Conservation (phyloP, 2,797 vertebrate species). For the Tapirus indicus region DNA sequence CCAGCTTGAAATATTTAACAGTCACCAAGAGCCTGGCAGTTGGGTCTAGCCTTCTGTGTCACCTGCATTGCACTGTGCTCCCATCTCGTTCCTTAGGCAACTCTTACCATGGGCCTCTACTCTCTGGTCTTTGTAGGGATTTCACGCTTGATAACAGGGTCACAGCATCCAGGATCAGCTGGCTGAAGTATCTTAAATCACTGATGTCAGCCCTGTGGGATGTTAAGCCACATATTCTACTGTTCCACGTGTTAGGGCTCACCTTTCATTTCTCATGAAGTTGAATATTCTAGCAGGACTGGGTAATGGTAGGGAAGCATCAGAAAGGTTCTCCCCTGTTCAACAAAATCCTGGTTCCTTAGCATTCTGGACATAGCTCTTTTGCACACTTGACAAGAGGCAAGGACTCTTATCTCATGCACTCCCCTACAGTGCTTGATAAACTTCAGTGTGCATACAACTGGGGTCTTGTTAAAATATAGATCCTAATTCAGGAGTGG, state of each 20-base stretch:
- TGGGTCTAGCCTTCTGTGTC: neutral
- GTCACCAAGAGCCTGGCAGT: neutral
- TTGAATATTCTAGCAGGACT: neutral
- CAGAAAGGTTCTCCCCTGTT: neutral
- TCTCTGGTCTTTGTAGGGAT: neutral
- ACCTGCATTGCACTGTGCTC: fast-evolving
- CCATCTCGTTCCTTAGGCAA: neutral
- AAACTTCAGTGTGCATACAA: neutral
- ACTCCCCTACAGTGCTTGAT: neutral
- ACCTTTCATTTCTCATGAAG: neutral
- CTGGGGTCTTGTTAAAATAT: neutral
- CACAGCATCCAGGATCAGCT: neutral
- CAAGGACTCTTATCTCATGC: neutral
- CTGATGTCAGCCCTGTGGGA: neutral
- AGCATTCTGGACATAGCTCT: neutral
- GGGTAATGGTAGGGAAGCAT: neutral
- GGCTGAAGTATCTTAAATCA: neutral
- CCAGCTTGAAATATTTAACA: neutral
- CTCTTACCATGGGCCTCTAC: neutral
- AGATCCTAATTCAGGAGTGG: neutral
- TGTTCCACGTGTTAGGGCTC: fast-evolving
- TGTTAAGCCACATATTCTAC: neutral
- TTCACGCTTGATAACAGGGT: neutral
- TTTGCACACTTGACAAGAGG: neutral
- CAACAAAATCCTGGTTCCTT: neutral